Base-by-base conservation (phyloP, 2,113 vertebrate genomes). In the Bubo scandiacus region DNA sequence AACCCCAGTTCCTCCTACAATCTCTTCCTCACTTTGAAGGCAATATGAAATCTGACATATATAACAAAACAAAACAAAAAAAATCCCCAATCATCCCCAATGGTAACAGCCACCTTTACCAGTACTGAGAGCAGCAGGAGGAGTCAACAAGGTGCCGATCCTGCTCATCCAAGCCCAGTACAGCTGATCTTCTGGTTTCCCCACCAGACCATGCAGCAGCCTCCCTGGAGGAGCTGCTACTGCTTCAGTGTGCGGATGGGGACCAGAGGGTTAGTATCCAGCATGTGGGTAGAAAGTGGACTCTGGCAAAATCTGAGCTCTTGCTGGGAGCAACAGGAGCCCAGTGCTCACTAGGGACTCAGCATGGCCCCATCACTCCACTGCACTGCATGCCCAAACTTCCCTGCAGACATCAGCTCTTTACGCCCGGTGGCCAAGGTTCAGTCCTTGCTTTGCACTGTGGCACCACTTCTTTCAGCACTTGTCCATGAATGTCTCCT, bases 21-120 rank as follows among this genome's bases (percentile, higher is more conserved):
- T 23, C 8, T 30, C 52, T 45, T 23, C 43, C 40, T 18, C 8
- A 4, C 25, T n/a, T 29, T 29, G 14, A 43, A 81, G 12, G 17
- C 13, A 12, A 5, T n/a, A 6, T 43, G 66, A 68, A 29, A 93
- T 9, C 52, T 74, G 22, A 32, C 7, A 43, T 5, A 22, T 0
- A 22, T 7, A 81, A 21, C 20, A 43, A 47, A 27, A 4, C 52
- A 30, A 25, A 49, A 3, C 42, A 42, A 5, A 26, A 38, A 75
- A 36, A 29, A 16, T 34, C 65, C 29, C 17, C 20, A 5, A 0
- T 6, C 0, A 0, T 42, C 40, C 40, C 43, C 43, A 45, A 7
- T 45, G 16, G 15, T 38, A 58, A 38, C 22, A 61, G 34, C 11
- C 1, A 0, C 29, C 42, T 89, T 58, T 49, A 27, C 21, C 17